Conservation (phyloP, 1,140 invertebrate species). For the Marisa cornuarietis region DNA sequence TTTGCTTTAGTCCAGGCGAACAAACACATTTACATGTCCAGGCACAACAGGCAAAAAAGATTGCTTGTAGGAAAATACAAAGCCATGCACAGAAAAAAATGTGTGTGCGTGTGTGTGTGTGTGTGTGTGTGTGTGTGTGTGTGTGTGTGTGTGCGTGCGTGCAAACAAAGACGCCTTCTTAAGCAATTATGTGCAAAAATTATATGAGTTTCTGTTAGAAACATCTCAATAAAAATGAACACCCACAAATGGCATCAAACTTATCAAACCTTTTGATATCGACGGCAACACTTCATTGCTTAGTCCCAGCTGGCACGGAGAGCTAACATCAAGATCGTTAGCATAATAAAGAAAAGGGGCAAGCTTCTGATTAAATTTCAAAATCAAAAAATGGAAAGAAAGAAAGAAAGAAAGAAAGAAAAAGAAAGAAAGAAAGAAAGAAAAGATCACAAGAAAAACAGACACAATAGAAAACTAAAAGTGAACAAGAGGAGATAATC, state of each 20-base stretch:
- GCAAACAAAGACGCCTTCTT: too few relatives aligned
- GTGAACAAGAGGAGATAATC: too few relatives aligned
- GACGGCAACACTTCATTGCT: not conserved
- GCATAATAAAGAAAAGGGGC: not conserved
- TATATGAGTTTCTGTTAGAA: not conserved
- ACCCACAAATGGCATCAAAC: not conserved
- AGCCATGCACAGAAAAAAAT: too few relatives aligned
- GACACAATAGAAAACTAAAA: not conserved
- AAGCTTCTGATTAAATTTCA: not conserved
- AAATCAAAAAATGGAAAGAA: constrained; percentile 9
- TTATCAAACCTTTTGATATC: not conserved
- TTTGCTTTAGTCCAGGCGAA: too few relatives aligned
- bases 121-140: too few relatives aligned
- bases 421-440: not conserved
- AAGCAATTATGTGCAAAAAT: too few relatives aligned
- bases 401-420: not conserved
- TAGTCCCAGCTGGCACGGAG: not conserved
- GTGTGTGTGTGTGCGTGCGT: too few relatives aligned
- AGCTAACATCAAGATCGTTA: not conserved
- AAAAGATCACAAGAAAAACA: not conserved
- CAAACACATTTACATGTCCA: too few relatives aligned
- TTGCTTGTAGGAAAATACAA: too few relatives aligned
- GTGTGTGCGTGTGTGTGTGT: too few relatives aligned
- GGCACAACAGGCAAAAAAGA: too few relatives aligned
- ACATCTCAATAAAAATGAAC: not conserved